Percentiles rank a stretch among this genome's conserved stretches.
These are phyloP conservation scores for Cerastis rubricosa DNA, from an alignment of 2,888 invertebrate species.

Conservation along the genomic window DNA sequence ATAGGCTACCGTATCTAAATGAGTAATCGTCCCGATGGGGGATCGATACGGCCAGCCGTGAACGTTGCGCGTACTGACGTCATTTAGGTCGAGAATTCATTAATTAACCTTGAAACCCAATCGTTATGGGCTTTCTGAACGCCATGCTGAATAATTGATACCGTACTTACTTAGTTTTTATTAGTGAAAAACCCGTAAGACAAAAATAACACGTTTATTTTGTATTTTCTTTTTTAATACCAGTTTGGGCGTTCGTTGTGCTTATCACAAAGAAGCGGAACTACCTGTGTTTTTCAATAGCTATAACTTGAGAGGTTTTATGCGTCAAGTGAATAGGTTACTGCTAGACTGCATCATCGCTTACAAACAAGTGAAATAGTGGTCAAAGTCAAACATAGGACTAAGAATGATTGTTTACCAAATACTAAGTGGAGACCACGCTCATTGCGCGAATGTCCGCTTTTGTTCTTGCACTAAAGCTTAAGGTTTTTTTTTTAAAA, in stretches of 20 bases:
- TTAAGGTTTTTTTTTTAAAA: too few relatives aligned
- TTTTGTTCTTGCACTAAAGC: too few relatives aligned
- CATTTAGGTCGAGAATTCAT: slow-evolving; percentile 34
- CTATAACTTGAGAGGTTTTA: neutral
- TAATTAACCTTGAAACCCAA: slow-evolving; percentile 36
- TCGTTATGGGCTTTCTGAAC: slow-evolving; percentile 23
- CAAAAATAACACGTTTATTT: neutral
- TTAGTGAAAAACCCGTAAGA: slow-evolving; percentile 15
- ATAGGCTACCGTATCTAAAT: slow-evolving; percentile 20
- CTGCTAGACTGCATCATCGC: neutral
- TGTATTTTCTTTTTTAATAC: neutral
- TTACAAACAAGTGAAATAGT: neutral
- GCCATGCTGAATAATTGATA: slow-evolving; percentile 24
- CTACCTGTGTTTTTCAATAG: neutral
- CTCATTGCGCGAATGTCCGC: neutral
- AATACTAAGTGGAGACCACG: too few relatives aligned
- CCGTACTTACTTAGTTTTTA: neutral
- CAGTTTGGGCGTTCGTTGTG: neutral
- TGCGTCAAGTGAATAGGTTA: neutral
- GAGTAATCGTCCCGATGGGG: slow-evolving; percentile 28
- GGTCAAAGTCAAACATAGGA: neutral
- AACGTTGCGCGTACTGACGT: slow-evolving; percentile 41
- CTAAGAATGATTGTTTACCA: neutral
- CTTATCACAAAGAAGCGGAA: neutral
- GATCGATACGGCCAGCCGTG: slow-evolving; percentile 36